phyloP scores from a whole-genome alignment of 37 sponge, comb jelly and placozoan genomes.

The Halisarca cf. caerulea region DNA sequence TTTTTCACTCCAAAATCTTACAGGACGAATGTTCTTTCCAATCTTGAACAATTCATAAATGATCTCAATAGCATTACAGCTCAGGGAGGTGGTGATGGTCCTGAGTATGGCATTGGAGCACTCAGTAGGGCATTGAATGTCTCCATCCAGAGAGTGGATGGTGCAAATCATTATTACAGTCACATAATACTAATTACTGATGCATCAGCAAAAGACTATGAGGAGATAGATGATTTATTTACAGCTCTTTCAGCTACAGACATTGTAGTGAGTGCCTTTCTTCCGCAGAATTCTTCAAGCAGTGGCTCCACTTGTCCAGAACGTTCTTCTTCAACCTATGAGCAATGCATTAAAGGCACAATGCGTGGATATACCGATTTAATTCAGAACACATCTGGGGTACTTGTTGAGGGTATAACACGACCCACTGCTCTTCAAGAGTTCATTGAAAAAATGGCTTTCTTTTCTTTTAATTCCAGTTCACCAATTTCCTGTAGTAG shows the following conservation, averaged over 20 bases:
- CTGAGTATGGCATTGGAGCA: conserved; percentile 2
- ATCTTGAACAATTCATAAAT: neutral
- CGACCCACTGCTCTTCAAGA: neutral
- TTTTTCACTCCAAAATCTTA: conserved; percentile 9
- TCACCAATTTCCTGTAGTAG: neutral
- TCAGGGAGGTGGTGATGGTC: conserved; percentile 10
- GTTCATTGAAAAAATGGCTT: neutral
- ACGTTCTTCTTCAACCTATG: no score
- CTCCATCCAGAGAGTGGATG: neutral
- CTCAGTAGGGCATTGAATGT: neutral
- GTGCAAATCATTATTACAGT: neutral
- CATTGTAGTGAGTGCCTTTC: neutral
- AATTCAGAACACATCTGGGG: neutral
- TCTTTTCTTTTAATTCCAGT: neutral
- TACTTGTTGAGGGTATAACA: neutral
- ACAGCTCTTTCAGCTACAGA: neutral
- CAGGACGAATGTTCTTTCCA: neutral
- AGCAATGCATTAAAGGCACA: neutral
- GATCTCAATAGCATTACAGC: neutral
- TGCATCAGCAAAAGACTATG: conserved; percentile 18
- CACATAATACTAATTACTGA: neutral
- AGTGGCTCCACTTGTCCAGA: neutral
- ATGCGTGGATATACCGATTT: neutral
- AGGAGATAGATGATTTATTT: no score
- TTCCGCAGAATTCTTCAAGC: neutral